A percentile compares a stretch with the other conserved stretches of the same genome.
Evolutionary conservation across 2,888 invertebrate genomes (phyloP).

Genomic region (Polyommatus icarus): DNA sequence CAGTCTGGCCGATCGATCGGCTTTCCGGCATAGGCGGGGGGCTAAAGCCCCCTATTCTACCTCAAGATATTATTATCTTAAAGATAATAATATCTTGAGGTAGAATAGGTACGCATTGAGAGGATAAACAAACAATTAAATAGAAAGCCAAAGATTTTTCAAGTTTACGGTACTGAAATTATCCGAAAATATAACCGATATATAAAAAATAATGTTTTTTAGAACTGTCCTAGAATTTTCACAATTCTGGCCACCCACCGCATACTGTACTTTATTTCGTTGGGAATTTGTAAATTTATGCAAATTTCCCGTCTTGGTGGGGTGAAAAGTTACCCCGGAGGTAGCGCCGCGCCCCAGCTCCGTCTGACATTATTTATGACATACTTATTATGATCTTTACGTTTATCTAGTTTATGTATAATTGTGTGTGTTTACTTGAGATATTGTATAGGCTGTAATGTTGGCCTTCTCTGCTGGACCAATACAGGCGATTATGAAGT

Average conservation of each 20-base stretch:
- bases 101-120: too few species aligned
- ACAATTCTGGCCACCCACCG: neutral
- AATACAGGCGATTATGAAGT: too few species aligned
- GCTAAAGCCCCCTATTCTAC: too few species aligned
- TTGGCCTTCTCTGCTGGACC: too few species aligned
- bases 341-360: constrained; percentile 38
- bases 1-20: too few species aligned
- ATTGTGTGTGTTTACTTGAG: neutral
- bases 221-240: neutral
- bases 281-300: constrained; percentile 79
- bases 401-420: constrained; percentile 6
- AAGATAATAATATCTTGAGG: too few species aligned
- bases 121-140: too few species aligned
- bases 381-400: constrained; percentile 21
- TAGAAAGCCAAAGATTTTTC: too few species aligned
- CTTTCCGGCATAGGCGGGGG: too few species aligned
- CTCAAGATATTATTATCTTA: too few species aligned
- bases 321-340: constrained; percentile 59
- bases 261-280: constrained; percentile 71
- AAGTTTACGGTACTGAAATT: too few species aligned
- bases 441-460: neutral
- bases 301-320: constrained; percentile 76
- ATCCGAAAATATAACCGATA: too few species aligned
- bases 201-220: neutral
- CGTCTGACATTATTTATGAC: constrained; percentile 29